A percentile compares a stretch with the other conserved stretches of the same genome.
Conservation (phyloP, 2,113 vertebrate genomes). For the Zosterops pallidus region DNA sequence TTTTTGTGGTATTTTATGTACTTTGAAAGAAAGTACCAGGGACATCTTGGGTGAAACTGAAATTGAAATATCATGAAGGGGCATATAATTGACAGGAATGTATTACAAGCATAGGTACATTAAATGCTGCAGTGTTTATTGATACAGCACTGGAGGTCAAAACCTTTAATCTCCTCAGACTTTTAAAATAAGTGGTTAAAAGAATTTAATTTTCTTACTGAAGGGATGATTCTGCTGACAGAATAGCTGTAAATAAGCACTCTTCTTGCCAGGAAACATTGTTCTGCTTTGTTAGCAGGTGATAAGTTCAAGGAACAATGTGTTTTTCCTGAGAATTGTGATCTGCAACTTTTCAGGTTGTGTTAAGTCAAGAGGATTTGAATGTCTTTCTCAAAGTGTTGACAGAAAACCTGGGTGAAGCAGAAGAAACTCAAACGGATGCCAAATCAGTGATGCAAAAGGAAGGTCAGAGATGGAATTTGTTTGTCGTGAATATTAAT, state of each 20-base stretch:
- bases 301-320: neutral
- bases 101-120: neutral
- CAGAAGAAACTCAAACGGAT: slow-evolving; percentile 48
- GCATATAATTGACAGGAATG: neutral
- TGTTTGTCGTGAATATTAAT: neutral
- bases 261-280: neutral
- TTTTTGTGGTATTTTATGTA: neutral
- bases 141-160: neutral
- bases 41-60: neutral
- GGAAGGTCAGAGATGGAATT: slow-evolving; percentile 61
- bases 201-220: neutral
- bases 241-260: neutral
- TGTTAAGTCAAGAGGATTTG: slow-evolving; percentile 88
- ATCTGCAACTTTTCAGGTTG: slow-evolving; percentile 75
- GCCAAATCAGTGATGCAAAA: slow-evolving; percentile 43
- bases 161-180: neutral
- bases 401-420: slow-evolving; percentile 89
- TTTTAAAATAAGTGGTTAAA: neutral
- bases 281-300: neutral
- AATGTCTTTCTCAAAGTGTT: slow-evolving; percentile 87
- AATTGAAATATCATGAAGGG: neutral
- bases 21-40: neutral
- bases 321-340: neutral
- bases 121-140: neutral
- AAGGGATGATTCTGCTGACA: neutral